These are phyloP conservation scores for Mamestra configurata DNA, from an alignment of 1,140 invertebrate genomes.

Conservation along the genomic window DNA sequence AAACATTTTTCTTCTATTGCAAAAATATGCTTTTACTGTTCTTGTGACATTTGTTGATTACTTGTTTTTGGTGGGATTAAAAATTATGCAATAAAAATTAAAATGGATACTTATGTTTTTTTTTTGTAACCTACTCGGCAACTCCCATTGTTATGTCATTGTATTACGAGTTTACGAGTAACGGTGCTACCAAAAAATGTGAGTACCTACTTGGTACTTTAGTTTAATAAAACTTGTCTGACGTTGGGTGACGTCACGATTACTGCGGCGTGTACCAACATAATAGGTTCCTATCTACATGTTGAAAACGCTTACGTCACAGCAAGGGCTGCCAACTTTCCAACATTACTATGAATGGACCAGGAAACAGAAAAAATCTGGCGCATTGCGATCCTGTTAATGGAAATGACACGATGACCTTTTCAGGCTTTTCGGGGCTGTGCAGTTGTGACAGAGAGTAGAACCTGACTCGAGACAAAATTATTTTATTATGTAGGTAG, in stretches of 20 bases:
- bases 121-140: constrained; percentile 5
- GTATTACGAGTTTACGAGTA: no score
- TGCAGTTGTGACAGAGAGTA: no score
- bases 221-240: constrained; percentile 1
- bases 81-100: constrained; percentile 78
- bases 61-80: constrained; percentile 75
- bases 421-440: not conserved
- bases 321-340: not conserved
- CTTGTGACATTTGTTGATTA: constrained; percentile 69
- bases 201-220: not conserved
- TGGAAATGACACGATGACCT: not conserved
- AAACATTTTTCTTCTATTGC: constrained; percentile 39
- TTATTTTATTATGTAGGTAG: no score
- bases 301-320: not conserved
- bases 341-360: not conserved
- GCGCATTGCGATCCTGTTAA: not conserved
- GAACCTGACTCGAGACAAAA: no score
- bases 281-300: not conserved
- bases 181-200: no score
- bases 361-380: not conserved
- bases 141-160: not conserved
- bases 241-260: constrained; percentile 8
- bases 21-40: constrained; percentile 61
- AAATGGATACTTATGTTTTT: constrained; percentile 56
- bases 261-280: not conserved